phyloP scores from a whole-genome alignment of 1,140 invertebrate genomes.

The Aricia agestis region DNA sequence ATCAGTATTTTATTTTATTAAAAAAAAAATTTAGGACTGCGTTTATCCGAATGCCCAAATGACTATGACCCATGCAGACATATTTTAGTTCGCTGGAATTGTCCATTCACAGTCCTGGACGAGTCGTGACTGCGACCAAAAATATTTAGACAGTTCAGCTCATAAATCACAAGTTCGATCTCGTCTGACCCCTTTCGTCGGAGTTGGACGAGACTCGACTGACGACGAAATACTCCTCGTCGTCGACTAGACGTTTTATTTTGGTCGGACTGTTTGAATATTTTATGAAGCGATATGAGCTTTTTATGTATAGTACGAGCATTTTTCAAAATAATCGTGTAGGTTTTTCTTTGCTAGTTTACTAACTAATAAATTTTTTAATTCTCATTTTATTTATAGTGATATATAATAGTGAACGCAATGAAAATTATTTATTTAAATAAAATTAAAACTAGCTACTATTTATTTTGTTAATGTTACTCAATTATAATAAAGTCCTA shows the following conservation, averaged over 20 bases:
- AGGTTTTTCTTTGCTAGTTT: too few relatives aligned
- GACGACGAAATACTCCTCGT: neutral
- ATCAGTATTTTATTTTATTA: too few relatives aligned
- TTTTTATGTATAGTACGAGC: neutral
- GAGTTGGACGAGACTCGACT: conserved; percentile 18
- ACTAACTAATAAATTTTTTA: too few relatives aligned
- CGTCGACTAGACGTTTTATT: neutral
- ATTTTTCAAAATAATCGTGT: too few relatives aligned
- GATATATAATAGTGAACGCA: too few relatives aligned
- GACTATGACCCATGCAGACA: neutral
- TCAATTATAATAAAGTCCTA: too few relatives aligned
- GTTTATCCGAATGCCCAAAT: too few relatives aligned
- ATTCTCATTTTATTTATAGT: too few relatives aligned
- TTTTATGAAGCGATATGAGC: neutral
- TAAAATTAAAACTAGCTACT: too few relatives aligned
- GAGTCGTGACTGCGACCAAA: neutral
- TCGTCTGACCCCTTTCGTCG: conserved; percentile 12
- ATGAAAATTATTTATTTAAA: too few relatives aligned
- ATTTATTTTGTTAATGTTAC: too few relatives aligned
- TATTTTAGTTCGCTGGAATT: neutral
- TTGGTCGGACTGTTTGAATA: neutral
- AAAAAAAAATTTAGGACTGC: too few relatives aligned
- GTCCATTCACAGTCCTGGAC: neutral
- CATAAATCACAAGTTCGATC: conserved; percentile 17
- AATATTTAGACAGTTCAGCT: conserved; percentile 5